phyloP scores from a whole-genome alignment of 2,113 vertebrate genomes.

The Poecilia latipinna region DNA sequence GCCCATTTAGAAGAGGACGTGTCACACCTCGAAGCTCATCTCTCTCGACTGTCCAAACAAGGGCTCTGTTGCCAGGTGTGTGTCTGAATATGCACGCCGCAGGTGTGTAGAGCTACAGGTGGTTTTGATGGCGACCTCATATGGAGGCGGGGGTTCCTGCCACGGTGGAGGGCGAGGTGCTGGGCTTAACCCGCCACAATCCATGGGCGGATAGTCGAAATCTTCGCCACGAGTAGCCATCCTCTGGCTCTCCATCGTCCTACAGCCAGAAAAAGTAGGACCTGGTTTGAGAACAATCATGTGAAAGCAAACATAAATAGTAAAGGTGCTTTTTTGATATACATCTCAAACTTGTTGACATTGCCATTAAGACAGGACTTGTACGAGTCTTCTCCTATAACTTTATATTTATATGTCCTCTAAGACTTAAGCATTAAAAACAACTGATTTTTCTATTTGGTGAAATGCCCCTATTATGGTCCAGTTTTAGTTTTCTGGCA shows the following conservation, averaged over 20 bases:
- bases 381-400: neutral
- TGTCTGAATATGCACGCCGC: constrained; percentile 83
- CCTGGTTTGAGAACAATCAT: neutral
- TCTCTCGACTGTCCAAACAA: constrained; percentile 81
- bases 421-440: neutral
- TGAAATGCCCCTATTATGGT: neutral
- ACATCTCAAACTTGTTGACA: neutral
- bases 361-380: neutral
- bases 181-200: constrained; percentile 75
- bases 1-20: neutral
- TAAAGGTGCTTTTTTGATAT: neutral
- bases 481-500: neutral
- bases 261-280: constrained; percentile 36
- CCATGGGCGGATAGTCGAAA: constrained; percentile 83
- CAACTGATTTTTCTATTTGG: neutral
- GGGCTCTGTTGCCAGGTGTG: constrained; percentile 78
- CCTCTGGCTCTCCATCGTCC: constrained; percentile 73
- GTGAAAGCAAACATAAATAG: constrained; percentile 3
- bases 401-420: neutral
- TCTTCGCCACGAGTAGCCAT: constrained; percentile 69
- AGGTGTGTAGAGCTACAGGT: constrained; percentile 82
- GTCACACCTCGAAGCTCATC: constrained; percentile 84
- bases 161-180: constrained; percentile 72
- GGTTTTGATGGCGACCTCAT: constrained; percentile 84
- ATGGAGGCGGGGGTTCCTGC: constrained; percentile 83